Evolutionary conservation across 1,140 invertebrate species (phyloP).

Genomic region (Listronotus oregonensis): DNA sequence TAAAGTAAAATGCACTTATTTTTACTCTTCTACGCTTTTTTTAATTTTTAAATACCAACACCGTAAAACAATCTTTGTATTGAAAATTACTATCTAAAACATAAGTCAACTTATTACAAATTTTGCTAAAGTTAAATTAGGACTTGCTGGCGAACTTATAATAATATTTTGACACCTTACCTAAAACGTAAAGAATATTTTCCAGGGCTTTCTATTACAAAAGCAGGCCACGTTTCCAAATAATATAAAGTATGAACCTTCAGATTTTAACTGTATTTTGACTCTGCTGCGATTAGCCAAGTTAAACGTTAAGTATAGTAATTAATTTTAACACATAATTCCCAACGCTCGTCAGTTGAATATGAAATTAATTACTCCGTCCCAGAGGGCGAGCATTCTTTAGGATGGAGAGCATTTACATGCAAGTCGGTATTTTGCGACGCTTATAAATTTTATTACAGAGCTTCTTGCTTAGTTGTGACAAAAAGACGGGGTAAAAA

Average conservation of each 20-base stretch:
- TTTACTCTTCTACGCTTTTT: no score
- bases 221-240: no score
- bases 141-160: no score
- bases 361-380: constrained; percentile 33
- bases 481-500: constrained; percentile 16
- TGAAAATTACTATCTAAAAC: no score
- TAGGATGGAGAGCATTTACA: constrained; percentile 25
- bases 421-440: constrained; percentile 31
- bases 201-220: no score
- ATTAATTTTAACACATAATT: constrained; percentile 38
- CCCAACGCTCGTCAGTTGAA: constrained; percentile 32
- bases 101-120: no score
- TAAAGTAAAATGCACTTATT: no score
- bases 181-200: no score
- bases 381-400: constrained; percentile 24
- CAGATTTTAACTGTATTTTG: constrained; percentile 17
- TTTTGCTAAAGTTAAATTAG: no score
- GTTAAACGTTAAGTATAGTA: constrained; percentile 29
- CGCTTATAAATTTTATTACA: constrained; percentile 33
- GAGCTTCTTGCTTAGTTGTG: constrained; percentile 14
- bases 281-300: constrained; percentile 8
- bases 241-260: neutral
- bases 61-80: no score
- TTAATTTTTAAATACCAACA: no score
- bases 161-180: no score